These are phyloP conservation scores for Potamarius usumacintae DNA, from an alignment of 2,113 vertebrate species.

Conservation along the genomic window DNA sequence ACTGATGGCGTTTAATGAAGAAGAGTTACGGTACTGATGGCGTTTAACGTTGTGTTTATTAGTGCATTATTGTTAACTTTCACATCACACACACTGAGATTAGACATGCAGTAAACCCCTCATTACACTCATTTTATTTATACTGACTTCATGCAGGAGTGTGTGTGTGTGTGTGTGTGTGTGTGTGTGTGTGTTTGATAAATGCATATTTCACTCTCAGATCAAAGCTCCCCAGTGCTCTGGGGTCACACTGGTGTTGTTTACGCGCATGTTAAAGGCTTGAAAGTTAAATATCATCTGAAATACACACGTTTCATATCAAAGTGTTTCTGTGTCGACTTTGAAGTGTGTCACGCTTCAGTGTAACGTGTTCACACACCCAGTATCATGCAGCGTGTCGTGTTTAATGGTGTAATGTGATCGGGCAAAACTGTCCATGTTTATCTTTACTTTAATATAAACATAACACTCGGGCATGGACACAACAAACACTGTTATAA, in stretches of 20 bases:
- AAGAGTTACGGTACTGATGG: too few species aligned
- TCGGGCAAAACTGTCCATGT: background rate
- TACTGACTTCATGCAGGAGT: background rate
- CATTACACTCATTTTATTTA: background rate
- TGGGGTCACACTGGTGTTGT: constrained; percentile 79
- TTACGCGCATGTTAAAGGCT: constrained; percentile 81
- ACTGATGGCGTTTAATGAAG: too few species aligned
- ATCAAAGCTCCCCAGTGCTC: constrained; percentile 75
- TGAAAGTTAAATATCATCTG: constrained; percentile 75
- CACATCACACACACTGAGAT: background rate
- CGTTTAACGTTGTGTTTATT: too few species aligned
- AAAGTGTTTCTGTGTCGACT: constrained; percentile 77
- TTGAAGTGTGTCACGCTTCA: constrained; percentile 72
- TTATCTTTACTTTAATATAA: constrained; percentile 9
- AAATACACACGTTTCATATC: constrained; percentile 78
- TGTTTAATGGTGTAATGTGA: background rate
- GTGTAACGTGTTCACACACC: constrained; percentile 66
- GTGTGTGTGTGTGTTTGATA: constrained; percentile 52
- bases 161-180: constrained; percentile 45
- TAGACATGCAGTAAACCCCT: background rate
- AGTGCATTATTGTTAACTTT: background rate
- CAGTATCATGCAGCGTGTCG: background rate
- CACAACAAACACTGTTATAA: background rate
- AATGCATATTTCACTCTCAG: constrained; percentile 76
- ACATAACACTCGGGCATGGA: background rate